These are phyloP conservation scores for Drosophila kanekoi DNA, from an alignment of 2,888 invertebrate species.

Conservation along the genomic window DNA sequence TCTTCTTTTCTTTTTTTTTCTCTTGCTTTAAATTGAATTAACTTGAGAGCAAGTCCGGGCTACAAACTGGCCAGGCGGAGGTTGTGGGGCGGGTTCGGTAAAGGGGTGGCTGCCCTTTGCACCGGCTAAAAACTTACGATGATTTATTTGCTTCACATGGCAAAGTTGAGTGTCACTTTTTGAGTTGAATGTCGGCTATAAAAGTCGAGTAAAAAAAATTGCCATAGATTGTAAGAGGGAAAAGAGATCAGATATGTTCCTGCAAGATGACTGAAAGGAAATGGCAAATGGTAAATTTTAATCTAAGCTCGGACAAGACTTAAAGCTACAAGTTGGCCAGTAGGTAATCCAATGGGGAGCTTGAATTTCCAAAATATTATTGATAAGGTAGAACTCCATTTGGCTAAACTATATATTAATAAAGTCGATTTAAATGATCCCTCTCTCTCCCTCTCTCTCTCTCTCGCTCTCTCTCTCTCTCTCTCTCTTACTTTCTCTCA, in stretches of 20 bases:
- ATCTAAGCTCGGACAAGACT: constrained; percentile 24
- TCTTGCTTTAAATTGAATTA: constrained; percentile 73
- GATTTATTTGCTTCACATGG: constrained; percentile 78
- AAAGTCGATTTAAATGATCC: too few species aligned
- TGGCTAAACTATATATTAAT: too few species aligned
- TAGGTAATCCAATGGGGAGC: background rate
- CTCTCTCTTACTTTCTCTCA: too few species aligned
- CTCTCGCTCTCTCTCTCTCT: background rate
- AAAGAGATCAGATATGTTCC: constrained; percentile 32
- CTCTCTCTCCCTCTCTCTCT: too few species aligned
- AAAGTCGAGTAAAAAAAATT: constrained; percentile 27
- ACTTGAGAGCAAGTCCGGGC: constrained; percentile 62
- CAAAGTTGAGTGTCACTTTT: constrained; percentile 75
- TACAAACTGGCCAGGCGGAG: constrained; percentile 13
- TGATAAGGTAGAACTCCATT: background rate
- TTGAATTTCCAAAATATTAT: background rate
- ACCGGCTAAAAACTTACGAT: constrained; percentile 75
- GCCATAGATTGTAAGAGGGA: constrained; percentile 13
- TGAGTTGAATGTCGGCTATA: constrained; percentile 41
- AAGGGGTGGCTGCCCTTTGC: constrained; percentile 55
- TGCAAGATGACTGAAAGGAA: constrained; percentile 12
- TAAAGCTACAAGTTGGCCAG: background rate
- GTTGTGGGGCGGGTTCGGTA: too few species aligned
- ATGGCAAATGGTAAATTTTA: constrained; percentile 18
- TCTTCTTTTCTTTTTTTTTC: constrained; percentile 40